Evolutionary conservation across 2,113 vertebrate genomes (phyloP), one percentile per base, ranked within the genome.

Genomic region (Malurus alboscapulatus): DNA sequence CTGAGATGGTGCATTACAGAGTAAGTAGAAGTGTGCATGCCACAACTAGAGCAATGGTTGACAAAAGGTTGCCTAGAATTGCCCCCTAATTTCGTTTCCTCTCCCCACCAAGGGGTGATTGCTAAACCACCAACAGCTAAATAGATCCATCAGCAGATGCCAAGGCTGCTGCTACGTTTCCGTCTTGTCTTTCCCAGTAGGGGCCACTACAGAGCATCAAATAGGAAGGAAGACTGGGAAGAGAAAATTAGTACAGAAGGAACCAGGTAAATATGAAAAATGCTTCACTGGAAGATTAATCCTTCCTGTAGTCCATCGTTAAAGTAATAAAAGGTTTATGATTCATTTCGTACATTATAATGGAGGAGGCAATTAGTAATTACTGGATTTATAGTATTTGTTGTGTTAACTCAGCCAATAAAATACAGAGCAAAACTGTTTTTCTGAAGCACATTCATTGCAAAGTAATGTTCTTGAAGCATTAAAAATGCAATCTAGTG

Each of bases 291-390:
- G 96, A 95, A 96, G 96, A 97, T 95, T 93, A 96, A 97, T 97
- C 89, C 96, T 97, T 97, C 96, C 94, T 96, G 84, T 69, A 97
- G 97, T 97, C 97, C 97, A 96, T 94, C 34, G 89, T 79, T 96
- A 94, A 77, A 96, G 92, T 95, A 94, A 97, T 97, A 97, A 97
- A 98, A 97, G 94, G 92, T 95, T 97, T 97, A 96, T 97, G 97
- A 97, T 97, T 98, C 97, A 97, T 97, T 97, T 97, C 96, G 97
- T 97, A 95, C 95, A 94, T 97, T 97, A 97, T 97, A 97, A 97
- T 96, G 96, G 97, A 96, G 95, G 97, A 97, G 96, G 97, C 97
- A 97, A 97, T 98, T 97, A 97, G 97, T 97, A 97, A 97, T 97
- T 96, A 97, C 95, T 97, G 97, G 96, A 97, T 97, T 98, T 97